Base-by-base conservation (phyloP, 2,888 invertebrate species). In the Eumacrocentrus americanus region DNA sequence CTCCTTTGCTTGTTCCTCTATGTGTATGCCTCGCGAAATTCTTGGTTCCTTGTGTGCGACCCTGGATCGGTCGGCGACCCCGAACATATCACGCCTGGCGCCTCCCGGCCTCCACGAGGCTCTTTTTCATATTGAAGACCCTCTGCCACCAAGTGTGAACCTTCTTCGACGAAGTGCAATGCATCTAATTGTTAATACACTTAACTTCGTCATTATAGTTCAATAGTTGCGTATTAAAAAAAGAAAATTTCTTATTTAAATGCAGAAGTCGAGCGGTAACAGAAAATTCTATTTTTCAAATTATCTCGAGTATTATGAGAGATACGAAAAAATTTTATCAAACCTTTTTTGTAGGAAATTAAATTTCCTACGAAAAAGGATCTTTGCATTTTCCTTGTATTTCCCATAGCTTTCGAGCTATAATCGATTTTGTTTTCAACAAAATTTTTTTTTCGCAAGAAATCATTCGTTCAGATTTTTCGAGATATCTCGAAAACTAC, bases 51-150 rank as follows among this genome's bases (percentile, higher is more conserved):
- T 48, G 52, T 35, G 58, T 58, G 47, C 63, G 70, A 70, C 74
- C 74, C 72, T 73, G 71, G 64, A 62, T 63, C 64, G 74, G 72
- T 72, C 73, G 71, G 66, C 62, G 73, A 74, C 61, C 63, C 64
- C 60, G 29, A 59, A 60, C 60, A 48, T 54, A n/a, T n/a, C 63
- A 56, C 58, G 53, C 55, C 58, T 63, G 53, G 61, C 50, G 58
- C 53, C 56, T 63, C 22, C 46, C 38, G 54, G 40, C 56, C 47
- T 57, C 38, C 38, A 34, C 20, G 40, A 18, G 29, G 42, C n/a
- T 53, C 50, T 50, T 23, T 60, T 53, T 48, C 44, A 34, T 22
- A 18, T 23, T 25, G 11, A 7, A 40, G 18, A 14, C 18, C 16
- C 38, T 42, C 20, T 42, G 18, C 42, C 42, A 42, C 23, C 44